These are phyloP conservation scores for Parus major DNA, from an alignment of 2,113 vertebrate genomes.

Conservation along the genomic window DNA sequence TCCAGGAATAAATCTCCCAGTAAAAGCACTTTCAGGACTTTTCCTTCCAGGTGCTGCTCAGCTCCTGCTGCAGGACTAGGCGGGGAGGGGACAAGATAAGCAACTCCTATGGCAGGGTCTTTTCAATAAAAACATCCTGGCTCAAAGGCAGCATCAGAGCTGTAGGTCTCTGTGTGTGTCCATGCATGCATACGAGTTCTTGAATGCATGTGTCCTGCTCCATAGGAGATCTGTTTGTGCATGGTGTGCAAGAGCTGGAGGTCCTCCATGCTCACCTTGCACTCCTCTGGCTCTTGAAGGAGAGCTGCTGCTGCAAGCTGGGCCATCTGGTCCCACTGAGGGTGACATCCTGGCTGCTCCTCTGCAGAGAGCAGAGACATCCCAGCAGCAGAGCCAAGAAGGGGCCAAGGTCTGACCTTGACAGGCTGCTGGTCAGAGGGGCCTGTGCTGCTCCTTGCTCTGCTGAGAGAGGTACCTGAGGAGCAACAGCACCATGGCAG, in stretches of 20 bases:
- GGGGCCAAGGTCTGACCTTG: background rate
- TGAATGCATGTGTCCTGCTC: background rate
- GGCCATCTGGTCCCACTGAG: background rate
- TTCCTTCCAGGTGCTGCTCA: constrained; percentile 36
- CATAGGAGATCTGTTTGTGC: background rate
- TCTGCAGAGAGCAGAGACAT: background rate
- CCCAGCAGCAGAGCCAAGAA: background rate
- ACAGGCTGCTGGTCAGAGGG: background rate
- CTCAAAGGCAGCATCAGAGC: background rate
- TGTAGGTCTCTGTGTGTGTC: background rate
- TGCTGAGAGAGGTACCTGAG: background rate
- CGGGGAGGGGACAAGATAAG: background rate
- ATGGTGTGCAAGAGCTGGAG: background rate
- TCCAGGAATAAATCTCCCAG: constrained; percentile 49
- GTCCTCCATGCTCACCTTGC: fast-evolving
- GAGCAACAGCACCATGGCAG: background rate
- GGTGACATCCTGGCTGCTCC: background rate
- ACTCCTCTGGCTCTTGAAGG: background rate
- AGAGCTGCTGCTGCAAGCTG: background rate
- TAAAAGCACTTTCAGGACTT: constrained; percentile 60
- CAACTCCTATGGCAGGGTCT: background rate
- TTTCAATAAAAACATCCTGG: constrained; percentile 67
- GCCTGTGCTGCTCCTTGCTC: background rate
- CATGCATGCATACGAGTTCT: fast-evolving
- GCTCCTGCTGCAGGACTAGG: background rate